Percentiles rank a stretch among this genome's conserved stretches.
phyloP scores from a whole-genome alignment of 2,888 invertebrate species.

The Alloscopus bannaensis region DNA sequence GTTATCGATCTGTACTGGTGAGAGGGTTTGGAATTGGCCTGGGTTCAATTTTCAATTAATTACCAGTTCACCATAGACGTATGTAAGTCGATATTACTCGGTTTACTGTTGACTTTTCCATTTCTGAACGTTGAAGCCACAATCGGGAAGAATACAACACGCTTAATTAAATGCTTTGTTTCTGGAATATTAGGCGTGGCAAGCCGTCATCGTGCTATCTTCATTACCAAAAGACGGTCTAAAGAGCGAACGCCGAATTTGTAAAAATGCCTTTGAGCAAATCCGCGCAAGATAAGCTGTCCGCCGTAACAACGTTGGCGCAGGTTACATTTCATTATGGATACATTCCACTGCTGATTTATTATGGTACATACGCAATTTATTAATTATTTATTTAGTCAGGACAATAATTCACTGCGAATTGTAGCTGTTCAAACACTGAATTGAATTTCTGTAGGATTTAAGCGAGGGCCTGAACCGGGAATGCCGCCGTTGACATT shows the following conservation, averaged over 20 bases:
- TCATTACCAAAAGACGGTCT: background rate
- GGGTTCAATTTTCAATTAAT: too few relatives aligned
- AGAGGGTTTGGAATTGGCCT: too few relatives aligned
- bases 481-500: constrained; percentile 70
- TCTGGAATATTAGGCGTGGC: too few relatives aligned
- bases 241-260: background rate
- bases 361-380: constrained; percentile 60
- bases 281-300: constrained; percentile 43
- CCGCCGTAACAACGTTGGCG: constrained; percentile 50
- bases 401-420: background rate
- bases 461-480: constrained; percentile 68
- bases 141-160: too few relatives aligned
- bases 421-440: background rate
- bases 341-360: constrained; percentile 69
- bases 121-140: too few relatives aligned
- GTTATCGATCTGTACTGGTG: too few relatives aligned
- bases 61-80: too few relatives aligned
- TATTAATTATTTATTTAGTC: background rate
- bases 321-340: constrained; percentile 70
- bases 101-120: too few relatives aligned
- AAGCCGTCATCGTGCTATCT: too few relatives aligned
- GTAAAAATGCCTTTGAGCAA: constrained; percentile 32
- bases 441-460: constrained; percentile 53
- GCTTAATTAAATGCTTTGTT: too few relatives aligned
- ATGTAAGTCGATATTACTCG: too few relatives aligned